Percentiles rank a stretch among this genome's conserved stretches.
Evolutionary conservation across 1,140 invertebrate species (phyloP).

Genomic region (Brachionus paranguensis): DNA sequence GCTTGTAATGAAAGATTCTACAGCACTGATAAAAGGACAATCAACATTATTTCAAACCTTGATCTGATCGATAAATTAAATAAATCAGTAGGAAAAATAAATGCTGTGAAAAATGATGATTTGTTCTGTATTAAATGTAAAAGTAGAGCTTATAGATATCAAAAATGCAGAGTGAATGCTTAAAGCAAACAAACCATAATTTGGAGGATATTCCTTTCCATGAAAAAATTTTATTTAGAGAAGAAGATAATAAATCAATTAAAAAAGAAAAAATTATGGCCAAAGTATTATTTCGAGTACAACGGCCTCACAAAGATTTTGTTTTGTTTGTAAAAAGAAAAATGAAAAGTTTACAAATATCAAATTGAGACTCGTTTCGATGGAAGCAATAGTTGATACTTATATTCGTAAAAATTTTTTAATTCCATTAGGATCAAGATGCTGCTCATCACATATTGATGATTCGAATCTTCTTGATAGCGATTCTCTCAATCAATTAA

Average conservation of each 20-base stretch:
- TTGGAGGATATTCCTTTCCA: background rate
- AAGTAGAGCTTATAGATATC: background rate
- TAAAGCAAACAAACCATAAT: background rate
- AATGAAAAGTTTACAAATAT: background rate
- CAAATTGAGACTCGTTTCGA: background rate
- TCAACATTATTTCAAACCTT: background rate
- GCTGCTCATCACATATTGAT: background rate
- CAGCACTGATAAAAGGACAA: background rate
- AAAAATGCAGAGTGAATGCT: background rate
- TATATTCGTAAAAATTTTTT: background rate
- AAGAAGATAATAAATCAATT: background rate
- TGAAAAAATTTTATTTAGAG: background rate
- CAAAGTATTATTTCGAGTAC: background rate
- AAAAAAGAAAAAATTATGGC: background rate
- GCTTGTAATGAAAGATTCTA: background rate
- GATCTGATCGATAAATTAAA: background rate
- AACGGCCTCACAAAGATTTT: background rate
- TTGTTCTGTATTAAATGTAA: background rate
- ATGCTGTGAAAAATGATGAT: background rate
- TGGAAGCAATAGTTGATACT: background rate
- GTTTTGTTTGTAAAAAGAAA: background rate
- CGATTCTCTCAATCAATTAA: background rate
- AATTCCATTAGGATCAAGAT: background rate
- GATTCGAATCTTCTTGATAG: background rate
- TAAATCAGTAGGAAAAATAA: background rate